A percentile compares a stretch with the other conserved stretches of the same genome.
Conservation (phyloP, 2,888 invertebrate genomes). For the Caenorhabditis afra region DNA sequence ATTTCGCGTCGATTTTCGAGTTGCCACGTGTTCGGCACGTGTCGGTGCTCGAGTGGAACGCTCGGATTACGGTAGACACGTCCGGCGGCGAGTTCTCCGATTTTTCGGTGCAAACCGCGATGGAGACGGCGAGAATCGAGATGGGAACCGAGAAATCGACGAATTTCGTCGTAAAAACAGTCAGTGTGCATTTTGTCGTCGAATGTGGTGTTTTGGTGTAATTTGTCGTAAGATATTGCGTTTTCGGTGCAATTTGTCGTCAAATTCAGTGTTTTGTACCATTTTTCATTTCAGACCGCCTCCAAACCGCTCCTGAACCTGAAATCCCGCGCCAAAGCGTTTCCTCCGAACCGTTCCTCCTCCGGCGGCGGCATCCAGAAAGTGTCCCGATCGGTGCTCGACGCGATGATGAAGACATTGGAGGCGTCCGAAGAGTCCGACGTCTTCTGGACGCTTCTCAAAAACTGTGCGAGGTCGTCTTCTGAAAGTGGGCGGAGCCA, state of each 20-base stretch:
- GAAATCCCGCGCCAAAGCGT: too few relatives aligned
- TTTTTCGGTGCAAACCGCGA: constrained; percentile 33
- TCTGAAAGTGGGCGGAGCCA: background rate
- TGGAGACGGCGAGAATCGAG: constrained; percentile 25
- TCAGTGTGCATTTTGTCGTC: background rate
- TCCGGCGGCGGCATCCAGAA: too few relatives aligned
- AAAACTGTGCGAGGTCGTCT: constrained; percentile 26
- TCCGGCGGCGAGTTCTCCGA: constrained; percentile 29
- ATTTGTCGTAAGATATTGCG: background rate
- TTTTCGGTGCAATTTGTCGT: background rate
- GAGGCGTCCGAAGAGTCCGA: constrained; percentile 41
- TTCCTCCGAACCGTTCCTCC: too few relatives aligned
- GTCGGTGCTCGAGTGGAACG: constrained; percentile 37
- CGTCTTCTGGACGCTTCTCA: constrained; percentile 37
- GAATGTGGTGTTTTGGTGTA: background rate
- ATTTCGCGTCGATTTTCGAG: constrained; percentile 30
- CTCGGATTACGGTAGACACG: constrained; percentile 5
- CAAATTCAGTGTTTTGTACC: background rate
- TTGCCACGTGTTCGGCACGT: constrained; percentile 18
- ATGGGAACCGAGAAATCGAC: constrained; percentile 21
- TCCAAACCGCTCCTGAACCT: background rate
- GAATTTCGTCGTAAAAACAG: background rate
- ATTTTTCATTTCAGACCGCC: background rate
- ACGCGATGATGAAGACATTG: constrained; percentile 20
- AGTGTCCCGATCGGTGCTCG: background rate